Evolutionary conservation across 2,113 vertebrate genomes (phyloP).

Genomic region (Capreolus pygargus): DNA sequence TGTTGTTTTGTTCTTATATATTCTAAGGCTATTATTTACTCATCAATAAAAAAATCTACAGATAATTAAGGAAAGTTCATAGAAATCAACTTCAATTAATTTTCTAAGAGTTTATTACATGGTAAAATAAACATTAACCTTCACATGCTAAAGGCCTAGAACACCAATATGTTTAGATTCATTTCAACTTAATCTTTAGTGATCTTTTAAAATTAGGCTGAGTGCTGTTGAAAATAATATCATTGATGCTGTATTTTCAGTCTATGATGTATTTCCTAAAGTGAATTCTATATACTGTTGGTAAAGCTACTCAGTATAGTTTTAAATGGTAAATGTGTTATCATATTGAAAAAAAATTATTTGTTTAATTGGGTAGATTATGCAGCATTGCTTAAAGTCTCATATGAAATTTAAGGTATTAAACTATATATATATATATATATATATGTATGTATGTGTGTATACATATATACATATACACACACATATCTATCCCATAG

Average conservation of each 20-base stretch:
- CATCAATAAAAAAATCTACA: background rate
- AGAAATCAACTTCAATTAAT: background rate
- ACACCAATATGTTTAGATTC: background rate
- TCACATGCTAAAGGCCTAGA: background rate
- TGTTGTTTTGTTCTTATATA: background rate
- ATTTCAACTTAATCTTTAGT: background rate
- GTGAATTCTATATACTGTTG: background rate
- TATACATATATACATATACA: background rate
- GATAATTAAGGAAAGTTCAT: background rate
- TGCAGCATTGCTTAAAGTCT: background rate
- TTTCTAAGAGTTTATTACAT: background rate
- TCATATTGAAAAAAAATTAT: background rate
- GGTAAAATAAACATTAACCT: background rate
- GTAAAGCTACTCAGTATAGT: background rate
- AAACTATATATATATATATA: background rate
- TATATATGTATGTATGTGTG: background rate
- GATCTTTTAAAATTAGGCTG: background rate
- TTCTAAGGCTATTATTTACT: background rate
- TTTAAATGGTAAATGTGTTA: background rate
- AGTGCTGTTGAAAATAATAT: background rate
- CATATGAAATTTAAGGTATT: background rate
- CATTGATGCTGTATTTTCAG: background rate
- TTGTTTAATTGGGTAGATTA: background rate
- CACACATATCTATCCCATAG: background rate
- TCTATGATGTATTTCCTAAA: background rate